Evolutionary conservation across 2,113 vertebrate species (phyloP).

Genomic region (Bombycilla garrulus): DNA sequence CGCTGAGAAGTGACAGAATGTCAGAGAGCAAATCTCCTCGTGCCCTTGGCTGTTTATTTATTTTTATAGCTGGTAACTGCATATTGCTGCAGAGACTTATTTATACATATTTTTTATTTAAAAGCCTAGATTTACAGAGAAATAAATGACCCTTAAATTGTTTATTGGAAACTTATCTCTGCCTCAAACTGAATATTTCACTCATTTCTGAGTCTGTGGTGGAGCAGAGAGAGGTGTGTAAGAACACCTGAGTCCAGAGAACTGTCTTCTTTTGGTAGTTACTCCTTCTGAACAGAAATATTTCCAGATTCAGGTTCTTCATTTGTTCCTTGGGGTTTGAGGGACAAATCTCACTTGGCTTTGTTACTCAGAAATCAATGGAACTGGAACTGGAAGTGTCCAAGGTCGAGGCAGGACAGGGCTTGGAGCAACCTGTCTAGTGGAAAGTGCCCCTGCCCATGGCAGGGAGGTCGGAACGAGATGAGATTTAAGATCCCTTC

Average conservation of each 20-base stretch:
- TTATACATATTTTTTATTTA: neutral
- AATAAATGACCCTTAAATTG: neutral
- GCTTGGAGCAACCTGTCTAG: neutral
- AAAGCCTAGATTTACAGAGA: neutral
- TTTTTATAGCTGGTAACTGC: neutral
- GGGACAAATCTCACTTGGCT: neutral
- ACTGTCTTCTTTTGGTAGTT: neutral
- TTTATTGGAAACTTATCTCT: neutral
- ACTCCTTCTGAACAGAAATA: neutral
- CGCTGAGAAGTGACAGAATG: constrained; percentile 6
- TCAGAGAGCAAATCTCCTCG: neutral
- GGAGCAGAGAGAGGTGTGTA: neutral
- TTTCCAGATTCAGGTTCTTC: neutral
- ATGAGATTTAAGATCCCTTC: neutral
- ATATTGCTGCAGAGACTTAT: neutral
- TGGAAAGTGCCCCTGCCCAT: neutral
- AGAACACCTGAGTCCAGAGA: neutral
- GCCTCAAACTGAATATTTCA: neutral
- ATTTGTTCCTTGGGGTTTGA: neutral
- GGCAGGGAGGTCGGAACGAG: accelerated
- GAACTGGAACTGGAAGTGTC: neutral
- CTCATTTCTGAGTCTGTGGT: neutral
- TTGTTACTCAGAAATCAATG: neutral
- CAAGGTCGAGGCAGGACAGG: accelerated
- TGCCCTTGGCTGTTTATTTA: neutral